phyloP scores from a whole-genome alignment of 1,140 invertebrate genomes.

The Parasteatoda tepidariorum region DNA sequence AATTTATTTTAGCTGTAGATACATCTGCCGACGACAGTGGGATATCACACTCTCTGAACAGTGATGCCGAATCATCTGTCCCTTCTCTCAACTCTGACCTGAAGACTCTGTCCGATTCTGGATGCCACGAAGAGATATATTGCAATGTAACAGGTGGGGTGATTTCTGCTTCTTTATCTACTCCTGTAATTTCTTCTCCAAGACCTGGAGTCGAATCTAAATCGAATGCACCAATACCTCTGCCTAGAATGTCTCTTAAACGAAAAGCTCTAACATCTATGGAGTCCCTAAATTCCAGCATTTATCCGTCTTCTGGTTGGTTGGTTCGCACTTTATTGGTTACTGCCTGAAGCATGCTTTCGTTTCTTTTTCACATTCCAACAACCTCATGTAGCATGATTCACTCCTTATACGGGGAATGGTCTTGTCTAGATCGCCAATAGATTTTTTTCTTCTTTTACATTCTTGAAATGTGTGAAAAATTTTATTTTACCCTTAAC shows the following conservation, averaged over 20 bases:
- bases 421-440: not conserved
- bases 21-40: constrained; percentile 43
- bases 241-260: constrained; percentile 53
- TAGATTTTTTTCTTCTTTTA: too few species aligned
- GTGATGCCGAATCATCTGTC: constrained; percentile 47
- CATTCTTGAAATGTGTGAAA: too few species aligned
- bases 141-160: constrained; percentile 51
- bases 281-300: constrained; percentile 47
- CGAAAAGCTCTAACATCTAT: constrained; percentile 46
- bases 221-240: constrained; percentile 24
- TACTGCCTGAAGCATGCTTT: not conserved
- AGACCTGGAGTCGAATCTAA: constrained; percentile 32
- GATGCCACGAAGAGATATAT: constrained; percentile 56
- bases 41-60: constrained; percentile 44
- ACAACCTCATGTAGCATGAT: constrained; percentile 14
- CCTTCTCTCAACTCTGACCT: constrained; percentile 43
- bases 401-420: not conserved
- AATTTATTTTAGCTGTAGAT: constrained; percentile 48
- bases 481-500: too few species aligned
- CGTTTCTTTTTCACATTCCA: too few species aligned
- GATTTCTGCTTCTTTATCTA: constrained; percentile 20
- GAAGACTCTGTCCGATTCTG: constrained; percentile 35
- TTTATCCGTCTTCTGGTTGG: constrained; percentile 57
- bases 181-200: constrained; percentile 40
- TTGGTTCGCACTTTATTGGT: constrained; percentile 25